Percentiles rank a stretch among this genome's conserved stretches.
These are phyloP conservation scores for Teleogryllus oceanicus DNA, from an alignment of 2,888 invertebrate species.

Conservation along the genomic window DNA sequence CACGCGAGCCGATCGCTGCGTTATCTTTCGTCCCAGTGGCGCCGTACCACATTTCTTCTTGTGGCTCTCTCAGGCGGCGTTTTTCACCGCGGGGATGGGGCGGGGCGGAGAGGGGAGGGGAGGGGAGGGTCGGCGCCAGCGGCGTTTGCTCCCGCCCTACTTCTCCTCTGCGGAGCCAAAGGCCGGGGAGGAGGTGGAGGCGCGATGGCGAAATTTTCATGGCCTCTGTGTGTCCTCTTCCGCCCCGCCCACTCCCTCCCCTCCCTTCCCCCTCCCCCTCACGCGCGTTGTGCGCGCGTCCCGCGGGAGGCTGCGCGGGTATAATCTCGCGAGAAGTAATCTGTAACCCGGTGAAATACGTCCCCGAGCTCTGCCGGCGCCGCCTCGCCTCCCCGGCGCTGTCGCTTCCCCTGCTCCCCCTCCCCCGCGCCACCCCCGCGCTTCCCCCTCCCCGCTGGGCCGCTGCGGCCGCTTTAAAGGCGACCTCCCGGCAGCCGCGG, in stretches of 20 bases:
- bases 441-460: background rate
- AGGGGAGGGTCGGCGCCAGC: too few species aligned
- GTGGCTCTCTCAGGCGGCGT: too few species aligned
- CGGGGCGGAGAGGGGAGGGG: too few species aligned
- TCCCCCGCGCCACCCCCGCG: background rate
- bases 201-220: background rate
- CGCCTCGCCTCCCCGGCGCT: background rate
- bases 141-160: too few species aligned
- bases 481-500: background rate
- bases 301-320: background rate
- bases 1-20: too few species aligned
- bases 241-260: background rate
- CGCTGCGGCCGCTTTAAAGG: background rate
- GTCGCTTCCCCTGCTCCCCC: background rate
- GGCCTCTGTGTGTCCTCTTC: background rate
- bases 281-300: background rate
- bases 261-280: background rate
- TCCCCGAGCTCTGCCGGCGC: background rate
- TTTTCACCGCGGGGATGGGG: too few species aligned
- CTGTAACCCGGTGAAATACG: slow-evolving; percentile 5
- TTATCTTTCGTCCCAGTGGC: too few species aligned
- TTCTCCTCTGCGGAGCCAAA: too few species aligned
- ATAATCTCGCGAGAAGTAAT: slow-evolving; percentile 18
- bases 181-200: background rate
- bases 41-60: too few species aligned